Evolutionary conservation across 2,888 invertebrate genomes (phyloP).

Genomic region (Nezara viridula): DNA sequence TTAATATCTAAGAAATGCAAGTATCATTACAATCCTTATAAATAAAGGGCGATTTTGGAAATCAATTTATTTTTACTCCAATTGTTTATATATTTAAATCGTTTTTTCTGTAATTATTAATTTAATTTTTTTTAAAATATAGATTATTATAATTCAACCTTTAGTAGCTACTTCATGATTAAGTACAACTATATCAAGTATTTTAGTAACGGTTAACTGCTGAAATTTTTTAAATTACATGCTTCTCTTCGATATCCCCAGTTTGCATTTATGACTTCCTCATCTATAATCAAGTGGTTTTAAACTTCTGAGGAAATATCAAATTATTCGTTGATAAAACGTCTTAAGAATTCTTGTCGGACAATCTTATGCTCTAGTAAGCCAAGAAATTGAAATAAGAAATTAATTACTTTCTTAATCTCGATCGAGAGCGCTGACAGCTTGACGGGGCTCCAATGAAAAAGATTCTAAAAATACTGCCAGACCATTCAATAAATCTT

Average conservation of each 20-base stretch:
- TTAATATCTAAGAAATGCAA: too few species aligned
- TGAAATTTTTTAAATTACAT: too few species aligned
- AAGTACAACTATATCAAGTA: too few species aligned
- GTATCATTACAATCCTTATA: too few species aligned
- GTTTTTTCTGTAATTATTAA: too few species aligned
- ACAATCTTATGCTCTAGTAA: conserved; percentile 25
- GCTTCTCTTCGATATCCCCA: not conserved
- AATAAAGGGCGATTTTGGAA: too few species aligned
- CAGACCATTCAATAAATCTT: not conserved
- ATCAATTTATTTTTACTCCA: too few species aligned
- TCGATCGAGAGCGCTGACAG: not conserved
- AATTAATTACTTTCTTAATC: conserved; percentile 39
- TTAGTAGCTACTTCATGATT: too few species aligned
- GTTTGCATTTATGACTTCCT: not conserved
- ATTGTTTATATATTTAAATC: too few species aligned
- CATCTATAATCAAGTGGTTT: not conserved
- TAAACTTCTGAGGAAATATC: not conserved
- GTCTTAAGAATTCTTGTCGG: not conserved
- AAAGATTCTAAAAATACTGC: conserved; percentile 39
- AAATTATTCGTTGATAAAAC: not conserved
- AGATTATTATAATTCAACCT: too few species aligned
- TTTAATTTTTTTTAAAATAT: too few species aligned
- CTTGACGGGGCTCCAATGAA: not conserved
- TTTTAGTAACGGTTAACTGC: too few species aligned
- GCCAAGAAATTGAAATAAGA: conserved; percentile 35